Evolutionary conservation across 2,888 invertebrate species (phyloP).

Genomic region (Philaethria dido): DNA sequence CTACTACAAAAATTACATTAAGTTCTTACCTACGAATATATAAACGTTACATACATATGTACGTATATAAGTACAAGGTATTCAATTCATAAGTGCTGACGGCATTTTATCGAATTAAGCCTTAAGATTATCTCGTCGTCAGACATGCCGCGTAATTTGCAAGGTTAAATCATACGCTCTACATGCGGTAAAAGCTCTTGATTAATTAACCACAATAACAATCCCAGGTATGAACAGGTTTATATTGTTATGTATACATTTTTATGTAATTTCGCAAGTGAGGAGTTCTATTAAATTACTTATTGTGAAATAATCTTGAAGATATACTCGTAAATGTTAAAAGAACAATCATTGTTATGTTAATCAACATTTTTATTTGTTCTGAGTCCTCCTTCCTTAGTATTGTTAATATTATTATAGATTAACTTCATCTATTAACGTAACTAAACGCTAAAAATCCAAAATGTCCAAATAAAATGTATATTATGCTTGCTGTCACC

Average conservation of each 20-base stretch:
- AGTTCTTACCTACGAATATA: no score
- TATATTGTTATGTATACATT: background rate
- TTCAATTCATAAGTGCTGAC: background rate
- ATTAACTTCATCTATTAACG: no score
- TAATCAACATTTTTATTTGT: no score
- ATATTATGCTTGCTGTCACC: no score
- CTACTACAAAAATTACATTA: no score
- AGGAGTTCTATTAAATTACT: background rate
- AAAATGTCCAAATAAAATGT: no score
- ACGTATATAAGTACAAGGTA: background rate
- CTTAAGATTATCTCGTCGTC: conserved; percentile 16
- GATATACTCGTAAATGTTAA: no score
- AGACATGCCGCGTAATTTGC: background rate
- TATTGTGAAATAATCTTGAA: background rate
- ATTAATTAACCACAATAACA: conserved; percentile 19
- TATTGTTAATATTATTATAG: no score
- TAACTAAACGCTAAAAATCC: no score
- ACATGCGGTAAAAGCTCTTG: conserved; percentile 14
- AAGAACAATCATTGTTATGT: no score
- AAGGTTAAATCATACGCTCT: conserved; percentile 19
- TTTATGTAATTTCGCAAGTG: background rate
- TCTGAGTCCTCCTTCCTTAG: no score
- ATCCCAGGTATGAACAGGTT: conserved; percentile 1
- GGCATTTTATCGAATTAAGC: background rate
- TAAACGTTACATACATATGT: background rate